Evolutionary conservation across 2,888 invertebrate species (phyloP).

Genomic region (Drosophila aldrichi): DNA sequence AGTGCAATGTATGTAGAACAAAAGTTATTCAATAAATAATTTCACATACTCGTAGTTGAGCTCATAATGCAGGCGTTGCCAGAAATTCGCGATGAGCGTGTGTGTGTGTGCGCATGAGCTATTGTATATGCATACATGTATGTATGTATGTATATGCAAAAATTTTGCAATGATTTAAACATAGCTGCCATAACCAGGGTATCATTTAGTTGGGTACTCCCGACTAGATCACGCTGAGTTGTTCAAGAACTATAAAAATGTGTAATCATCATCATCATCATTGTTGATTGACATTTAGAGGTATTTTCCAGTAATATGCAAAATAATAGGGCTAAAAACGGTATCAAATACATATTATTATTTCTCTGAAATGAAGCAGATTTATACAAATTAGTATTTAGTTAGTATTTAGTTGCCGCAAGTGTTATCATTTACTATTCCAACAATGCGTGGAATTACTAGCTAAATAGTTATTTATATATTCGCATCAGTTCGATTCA

Average conservation of each 20-base stretch:
- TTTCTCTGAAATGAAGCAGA: neutral
- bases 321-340: neutral
- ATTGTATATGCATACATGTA: neutral
- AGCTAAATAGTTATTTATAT: neutral
- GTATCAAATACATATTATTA: neutral
- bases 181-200: neutral
- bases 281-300: neutral
- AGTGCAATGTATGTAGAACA: constrained; percentile 2
- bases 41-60: neutral
- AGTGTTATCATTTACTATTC: neutral
- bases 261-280: neutral
- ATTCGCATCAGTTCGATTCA: neutral
- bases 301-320: neutral
- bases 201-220: neutral
- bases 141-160: neutral
- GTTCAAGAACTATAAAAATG: neutral
- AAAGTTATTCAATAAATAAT: constrained; percentile 7
- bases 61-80: neutral
- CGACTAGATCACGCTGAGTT: neutral
- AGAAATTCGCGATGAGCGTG: neutral
- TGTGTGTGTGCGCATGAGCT: neutral
- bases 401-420: no score
- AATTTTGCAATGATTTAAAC: neutral
- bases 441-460: neutral
- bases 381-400: neutral